These are phyloP conservation scores for Idaea straminata DNA, from an alignment of 2,888 invertebrate genomes.

Conservation along the genomic window DNA sequence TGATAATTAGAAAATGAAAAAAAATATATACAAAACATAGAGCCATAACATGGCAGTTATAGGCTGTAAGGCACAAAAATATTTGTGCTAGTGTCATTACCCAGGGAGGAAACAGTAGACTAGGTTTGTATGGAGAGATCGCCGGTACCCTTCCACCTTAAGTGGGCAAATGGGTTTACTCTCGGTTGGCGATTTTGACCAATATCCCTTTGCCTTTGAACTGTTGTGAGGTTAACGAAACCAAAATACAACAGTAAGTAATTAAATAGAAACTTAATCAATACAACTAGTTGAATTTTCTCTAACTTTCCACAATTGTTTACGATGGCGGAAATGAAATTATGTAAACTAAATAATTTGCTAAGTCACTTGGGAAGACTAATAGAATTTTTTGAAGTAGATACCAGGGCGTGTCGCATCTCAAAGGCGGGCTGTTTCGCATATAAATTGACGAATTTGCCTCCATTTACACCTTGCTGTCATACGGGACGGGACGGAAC, in stretches of 20 bases:
- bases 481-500: slow-evolving; percentile 55
- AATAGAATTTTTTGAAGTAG: slow-evolving; percentile 52
- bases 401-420: slow-evolving; percentile 56
- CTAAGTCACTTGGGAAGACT: slow-evolving; percentile 28
- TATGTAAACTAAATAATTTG: not conserved
- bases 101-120: too few relatives aligned
- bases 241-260: not conserved
- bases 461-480: slow-evolving; percentile 72
- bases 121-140: too few relatives aligned
- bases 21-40: too few relatives aligned
- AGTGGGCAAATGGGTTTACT: not conserved
- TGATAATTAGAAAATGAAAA: too few relatives aligned
- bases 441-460: slow-evolving; percentile 79
- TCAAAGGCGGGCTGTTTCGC: slow-evolving; percentile 73
- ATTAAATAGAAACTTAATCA: not conserved
- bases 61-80: too few relatives aligned
- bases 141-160: too few relatives aligned
- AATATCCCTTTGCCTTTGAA: not conserved
- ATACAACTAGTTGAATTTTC: not conserved
- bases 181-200: not conserved
- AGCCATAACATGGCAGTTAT: too few relatives aligned
- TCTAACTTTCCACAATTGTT: not conserved
- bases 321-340: not conserved
- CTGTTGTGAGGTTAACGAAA: not conserved
- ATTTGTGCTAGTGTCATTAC: too few relatives aligned